Conservation (phyloP, 2,888 invertebrate genomes). For the Myathropa florea region DNA sequence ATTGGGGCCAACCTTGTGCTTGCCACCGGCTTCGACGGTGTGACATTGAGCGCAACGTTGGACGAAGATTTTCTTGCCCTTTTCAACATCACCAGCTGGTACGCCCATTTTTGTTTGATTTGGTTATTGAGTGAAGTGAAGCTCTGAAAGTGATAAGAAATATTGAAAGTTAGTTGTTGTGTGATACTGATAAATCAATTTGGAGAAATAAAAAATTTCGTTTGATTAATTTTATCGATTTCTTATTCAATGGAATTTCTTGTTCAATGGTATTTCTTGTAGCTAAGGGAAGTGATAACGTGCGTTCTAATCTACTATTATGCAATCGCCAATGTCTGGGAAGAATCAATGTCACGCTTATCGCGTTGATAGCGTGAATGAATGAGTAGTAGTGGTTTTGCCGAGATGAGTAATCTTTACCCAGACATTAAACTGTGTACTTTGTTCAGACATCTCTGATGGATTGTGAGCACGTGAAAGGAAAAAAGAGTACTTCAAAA, state of each 20-base stretch:
- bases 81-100: conserved; percentile 94
- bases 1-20: conserved; percentile 98
- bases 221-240: not conserved
- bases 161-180: not conserved
- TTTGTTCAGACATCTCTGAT: not conserved
- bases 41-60: conserved; percentile 99
- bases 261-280: not conserved
- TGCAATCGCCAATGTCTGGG: not conserved
- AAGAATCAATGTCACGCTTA: not conserved
- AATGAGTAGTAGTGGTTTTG: not conserved
- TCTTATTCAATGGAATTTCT: not conserved
- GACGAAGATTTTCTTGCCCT: conserved; percentile 98
- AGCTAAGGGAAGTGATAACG: not conserved
- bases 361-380: not conserved
- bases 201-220: not conserved
- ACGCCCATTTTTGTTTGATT: conserved; percentile 84
- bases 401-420: not conserved
- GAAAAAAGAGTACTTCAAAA: not conserved
- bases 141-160: conserved; percentile 37
- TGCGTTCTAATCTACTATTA: not conserved
- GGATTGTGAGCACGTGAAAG: not conserved
- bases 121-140: conserved; percentile 17
- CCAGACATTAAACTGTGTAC: not conserved
- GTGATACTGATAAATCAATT: not conserved
- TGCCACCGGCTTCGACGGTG: conserved; percentile 94